Conservation (phyloP, 2,113 vertebrate species). For the Coturnix japonica region DNA sequence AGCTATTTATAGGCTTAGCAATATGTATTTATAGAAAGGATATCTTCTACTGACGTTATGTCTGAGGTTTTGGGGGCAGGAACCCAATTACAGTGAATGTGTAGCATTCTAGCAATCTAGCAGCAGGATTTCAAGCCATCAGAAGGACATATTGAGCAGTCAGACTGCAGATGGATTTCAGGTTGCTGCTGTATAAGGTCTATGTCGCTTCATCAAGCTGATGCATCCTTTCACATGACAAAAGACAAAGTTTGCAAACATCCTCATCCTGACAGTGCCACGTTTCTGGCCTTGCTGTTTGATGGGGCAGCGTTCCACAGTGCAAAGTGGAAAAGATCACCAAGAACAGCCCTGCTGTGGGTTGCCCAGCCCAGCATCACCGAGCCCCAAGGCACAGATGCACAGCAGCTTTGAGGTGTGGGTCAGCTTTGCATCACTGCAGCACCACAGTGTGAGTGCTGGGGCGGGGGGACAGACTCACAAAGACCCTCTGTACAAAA, state of each 20-base stretch:
- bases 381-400: rapidly evolving
- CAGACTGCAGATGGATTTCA: not conserved
- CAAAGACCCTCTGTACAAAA: not conserved
- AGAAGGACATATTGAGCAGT: not conserved
- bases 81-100: not conserved
- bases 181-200: not conserved
- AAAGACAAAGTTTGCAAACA: not conserved
- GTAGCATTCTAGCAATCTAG: too few relatives aligned
- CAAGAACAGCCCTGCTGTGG: not conserved
- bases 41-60: not conserved
- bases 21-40: not conserved
- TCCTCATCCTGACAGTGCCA: not conserved
- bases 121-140: not conserved
- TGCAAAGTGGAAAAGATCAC: too few relatives aligned
- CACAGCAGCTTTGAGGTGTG: not conserved
- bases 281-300: too few relatives aligned
- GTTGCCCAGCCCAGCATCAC: not conserved
- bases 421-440: rapidly evolving
- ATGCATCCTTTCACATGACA: not conserved
- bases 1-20: not conserved
- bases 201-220: not conserved
- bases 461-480: not conserved
- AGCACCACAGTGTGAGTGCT: rapidly evolving
- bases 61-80: conserved; percentile 1
- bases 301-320: too few relatives aligned